These are phyloP conservation scores for Thunnus albacares DNA, from an alignment of 2,797 vertebrate species.

Conservation along the genomic window DNA sequence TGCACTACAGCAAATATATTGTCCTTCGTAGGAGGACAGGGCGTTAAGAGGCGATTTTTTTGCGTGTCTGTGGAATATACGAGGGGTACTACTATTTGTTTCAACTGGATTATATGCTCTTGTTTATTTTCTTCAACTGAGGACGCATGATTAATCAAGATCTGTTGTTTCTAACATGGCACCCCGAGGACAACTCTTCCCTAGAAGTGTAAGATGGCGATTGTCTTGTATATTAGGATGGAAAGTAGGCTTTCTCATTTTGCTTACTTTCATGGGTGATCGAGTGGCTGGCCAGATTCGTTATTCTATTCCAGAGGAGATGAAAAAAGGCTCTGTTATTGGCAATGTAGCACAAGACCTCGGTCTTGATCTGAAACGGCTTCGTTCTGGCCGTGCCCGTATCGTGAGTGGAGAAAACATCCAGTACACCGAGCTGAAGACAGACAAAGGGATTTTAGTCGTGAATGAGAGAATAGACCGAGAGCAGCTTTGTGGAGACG, in stretches of 20 bases:
- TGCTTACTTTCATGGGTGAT: not conserved
- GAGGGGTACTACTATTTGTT: not conserved
- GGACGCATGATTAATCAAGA: not conserved
- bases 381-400: constrained; percentile 82
- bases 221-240: not conserved
- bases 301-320: constrained; percentile 91
- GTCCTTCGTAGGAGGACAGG: constrained; percentile 36
- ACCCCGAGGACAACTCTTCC: not conserved
- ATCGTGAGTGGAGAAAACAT: constrained; percentile 75
- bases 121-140: constrained; percentile 20
- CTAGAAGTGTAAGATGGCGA: constrained; percentile 20
- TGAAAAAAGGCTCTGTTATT: constrained; percentile 86
- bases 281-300: constrained; percentile 75
- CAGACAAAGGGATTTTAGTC: constrained; percentile 85
- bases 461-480: constrained; percentile 88
- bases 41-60: constrained; percentile 42
- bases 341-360: constrained; percentile 90
- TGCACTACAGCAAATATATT: too few relatives aligned
- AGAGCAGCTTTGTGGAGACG: constrained; percentile 87
- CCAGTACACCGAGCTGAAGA: constrained; percentile 84
- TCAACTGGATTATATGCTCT: not conserved
- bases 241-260: constrained; percentile 13
- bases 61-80: not conserved
- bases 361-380: constrained; percentile 81
- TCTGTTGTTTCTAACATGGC: constrained; percentile 22